These are phyloP conservation scores for Collichthys lucidus DNA, from an alignment of 2,113 vertebrate species.

Conservation along the genomic window DNA sequence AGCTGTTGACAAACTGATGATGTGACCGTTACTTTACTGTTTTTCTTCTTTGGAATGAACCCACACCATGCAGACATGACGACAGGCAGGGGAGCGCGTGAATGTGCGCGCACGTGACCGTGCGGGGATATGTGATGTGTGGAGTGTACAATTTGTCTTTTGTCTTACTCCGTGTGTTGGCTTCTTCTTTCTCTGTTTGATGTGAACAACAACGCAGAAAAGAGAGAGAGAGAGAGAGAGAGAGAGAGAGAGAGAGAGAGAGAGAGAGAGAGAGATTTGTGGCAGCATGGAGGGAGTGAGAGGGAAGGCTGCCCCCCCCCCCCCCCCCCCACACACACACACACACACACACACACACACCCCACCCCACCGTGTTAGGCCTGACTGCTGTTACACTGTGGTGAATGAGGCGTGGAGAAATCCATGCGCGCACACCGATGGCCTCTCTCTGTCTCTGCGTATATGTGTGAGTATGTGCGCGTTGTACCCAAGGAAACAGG, in stretches of 20 bases:
- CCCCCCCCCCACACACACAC: too few species aligned
- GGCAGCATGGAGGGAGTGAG: not conserved
- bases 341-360: too few species aligned
- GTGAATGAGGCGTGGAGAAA: slow-evolving; percentile 58
- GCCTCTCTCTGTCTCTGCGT: not conserved
- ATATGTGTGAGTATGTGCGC: too few species aligned
- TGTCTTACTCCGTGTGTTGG: slow-evolving; percentile 22
- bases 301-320: not conserved
- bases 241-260: not conserved
- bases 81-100: not conserved
- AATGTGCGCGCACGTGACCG: not conserved
- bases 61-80: not conserved
- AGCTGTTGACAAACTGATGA: slow-evolving; percentile 46
- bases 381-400: slow-evolving; percentile 32
- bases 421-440: slow-evolving; percentile 16
- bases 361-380: slow-evolving; percentile 39
- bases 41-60: slow-evolving; percentile 22
- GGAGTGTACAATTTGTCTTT: slow-evolving; percentile 28
- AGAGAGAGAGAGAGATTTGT: slow-evolving; percentile 36
- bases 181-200: slow-evolving; percentile 40
- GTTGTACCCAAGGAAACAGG: slow-evolving; percentile 28
- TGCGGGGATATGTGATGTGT: not conserved
- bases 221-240: too few species aligned
- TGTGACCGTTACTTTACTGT: not conserved
- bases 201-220: slow-evolving; percentile 9